These are phyloP conservation scores for Melipona bicolor DNA, from an alignment of 2,888 invertebrate genomes.

Conservation along the genomic window DNA sequence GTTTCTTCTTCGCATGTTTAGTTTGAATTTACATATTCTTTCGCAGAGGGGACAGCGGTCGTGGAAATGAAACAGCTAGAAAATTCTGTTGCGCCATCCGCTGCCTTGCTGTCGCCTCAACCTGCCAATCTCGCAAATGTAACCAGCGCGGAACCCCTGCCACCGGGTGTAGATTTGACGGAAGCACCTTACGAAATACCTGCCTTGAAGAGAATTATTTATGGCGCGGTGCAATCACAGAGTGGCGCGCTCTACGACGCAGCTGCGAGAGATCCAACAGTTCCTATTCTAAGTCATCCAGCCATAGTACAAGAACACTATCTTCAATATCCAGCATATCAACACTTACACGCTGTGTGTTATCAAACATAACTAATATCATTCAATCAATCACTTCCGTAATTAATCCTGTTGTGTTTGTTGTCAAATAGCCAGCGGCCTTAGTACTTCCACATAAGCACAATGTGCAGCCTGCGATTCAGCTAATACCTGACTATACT, in stretches of 20 bases:
- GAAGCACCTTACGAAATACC: conserved; percentile 80
- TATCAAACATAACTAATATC: background rate
- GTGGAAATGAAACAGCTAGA: conserved; percentile 43
- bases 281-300: conserved; percentile 75
- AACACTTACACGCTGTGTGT: conserved; percentile 80
- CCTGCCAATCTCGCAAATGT: conserved; percentile 71
- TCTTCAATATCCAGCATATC: conserved; percentile 81
- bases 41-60: conserved; percentile 13
- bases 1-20: background rate
- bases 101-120: conserved; percentile 71
- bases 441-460: conserved; percentile 79
- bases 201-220: conserved; percentile 76
- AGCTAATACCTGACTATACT: conserved; percentile 80
- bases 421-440: conserved; percentile 75
- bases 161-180: conserved; percentile 85
- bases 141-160: conserved; percentile 83
- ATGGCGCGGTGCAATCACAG: conserved; percentile 77
- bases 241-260: conserved; percentile 79
- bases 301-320: conserved; percentile 80
- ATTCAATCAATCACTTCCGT: background rate
- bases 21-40: background rate
- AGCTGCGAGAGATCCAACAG: conserved; percentile 77
- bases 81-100: conserved; percentile 52
- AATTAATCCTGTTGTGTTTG: conserved; percentile 16
- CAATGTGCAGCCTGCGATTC: conserved; percentile 78